Evolutionary conservation across 53 echinoderm and acorn worm genomes (phyloP).

Genomic region (Crossaster papposus): DNA sequence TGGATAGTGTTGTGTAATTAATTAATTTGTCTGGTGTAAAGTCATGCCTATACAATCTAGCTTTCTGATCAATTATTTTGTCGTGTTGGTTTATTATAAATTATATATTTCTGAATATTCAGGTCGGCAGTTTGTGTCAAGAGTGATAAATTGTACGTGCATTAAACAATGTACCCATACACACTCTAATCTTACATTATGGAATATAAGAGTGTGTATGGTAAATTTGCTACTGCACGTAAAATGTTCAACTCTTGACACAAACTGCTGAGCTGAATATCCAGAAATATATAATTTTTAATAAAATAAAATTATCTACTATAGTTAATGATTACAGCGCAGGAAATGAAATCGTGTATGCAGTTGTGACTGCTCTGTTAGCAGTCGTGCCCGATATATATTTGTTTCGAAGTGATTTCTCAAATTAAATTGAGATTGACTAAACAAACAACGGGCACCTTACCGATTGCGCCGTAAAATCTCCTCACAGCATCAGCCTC

Average conservation of each 20-base stretch:
- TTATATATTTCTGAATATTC: too few species aligned
- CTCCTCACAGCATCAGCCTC: neutral
- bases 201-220: too few species aligned
- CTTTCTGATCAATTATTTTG: too few species aligned
- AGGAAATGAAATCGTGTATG: neutral
- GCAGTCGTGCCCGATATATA: neutral
- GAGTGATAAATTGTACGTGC: too few species aligned
- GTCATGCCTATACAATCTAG: too few species aligned
- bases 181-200: too few species aligned
- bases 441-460: neutral
- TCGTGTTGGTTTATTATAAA: too few species aligned
- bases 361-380: neutral
- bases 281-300: neutral
- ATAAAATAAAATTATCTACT: neutral
- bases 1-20: too few species aligned
- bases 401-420: constrained; percentile 10
- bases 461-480: neutral
- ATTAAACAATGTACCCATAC: too few species aligned
- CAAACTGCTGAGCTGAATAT: neutral
- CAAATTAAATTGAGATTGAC: constrained; percentile 1
- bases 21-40: too few species aligned
- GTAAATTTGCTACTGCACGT: too few species aligned
- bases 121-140: neutral
- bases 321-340: neutral
- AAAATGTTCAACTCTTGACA: too few species aligned